phyloP scores from a whole-genome alignment of 2,113 vertebrate genomes.

The Rhagologus leucostigma region DNA sequence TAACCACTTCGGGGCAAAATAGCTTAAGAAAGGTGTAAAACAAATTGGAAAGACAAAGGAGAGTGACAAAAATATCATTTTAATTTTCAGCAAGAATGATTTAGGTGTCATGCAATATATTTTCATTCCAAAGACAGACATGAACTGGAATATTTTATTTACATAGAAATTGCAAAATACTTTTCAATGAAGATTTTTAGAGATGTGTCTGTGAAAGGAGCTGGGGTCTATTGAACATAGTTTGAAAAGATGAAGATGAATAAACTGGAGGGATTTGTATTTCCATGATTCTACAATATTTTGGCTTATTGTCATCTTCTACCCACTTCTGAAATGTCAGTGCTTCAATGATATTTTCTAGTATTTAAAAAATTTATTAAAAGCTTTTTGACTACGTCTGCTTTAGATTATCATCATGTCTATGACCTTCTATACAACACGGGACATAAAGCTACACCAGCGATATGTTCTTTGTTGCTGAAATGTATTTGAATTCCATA shows the following conservation, averaged over 20 bases:
- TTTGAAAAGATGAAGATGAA: background rate
- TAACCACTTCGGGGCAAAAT: background rate
- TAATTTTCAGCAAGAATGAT: background rate
- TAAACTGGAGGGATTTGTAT: background rate
- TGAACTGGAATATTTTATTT: background rate
- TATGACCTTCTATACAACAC: background rate
- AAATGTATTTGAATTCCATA: background rate
- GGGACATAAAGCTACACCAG: background rate
- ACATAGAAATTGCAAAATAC: background rate
- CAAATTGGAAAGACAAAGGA: background rate
- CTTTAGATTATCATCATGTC: background rate
- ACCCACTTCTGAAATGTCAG: background rate
- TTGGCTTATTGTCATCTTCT: background rate
- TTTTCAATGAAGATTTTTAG: background rate
- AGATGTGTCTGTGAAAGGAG: background rate
- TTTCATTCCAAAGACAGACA: background rate
- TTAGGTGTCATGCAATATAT: background rate
- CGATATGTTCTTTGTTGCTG: background rate
- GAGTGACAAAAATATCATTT: background rate
- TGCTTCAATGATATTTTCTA: background rate
- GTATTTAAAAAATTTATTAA: background rate
- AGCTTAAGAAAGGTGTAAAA: background rate
- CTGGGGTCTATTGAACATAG: background rate
- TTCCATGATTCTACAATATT: background rate
- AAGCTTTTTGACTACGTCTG: background rate